Base-by-base conservation (phyloP, 2,113 vertebrate genomes). In the Gymnorhina tibicen region DNA sequence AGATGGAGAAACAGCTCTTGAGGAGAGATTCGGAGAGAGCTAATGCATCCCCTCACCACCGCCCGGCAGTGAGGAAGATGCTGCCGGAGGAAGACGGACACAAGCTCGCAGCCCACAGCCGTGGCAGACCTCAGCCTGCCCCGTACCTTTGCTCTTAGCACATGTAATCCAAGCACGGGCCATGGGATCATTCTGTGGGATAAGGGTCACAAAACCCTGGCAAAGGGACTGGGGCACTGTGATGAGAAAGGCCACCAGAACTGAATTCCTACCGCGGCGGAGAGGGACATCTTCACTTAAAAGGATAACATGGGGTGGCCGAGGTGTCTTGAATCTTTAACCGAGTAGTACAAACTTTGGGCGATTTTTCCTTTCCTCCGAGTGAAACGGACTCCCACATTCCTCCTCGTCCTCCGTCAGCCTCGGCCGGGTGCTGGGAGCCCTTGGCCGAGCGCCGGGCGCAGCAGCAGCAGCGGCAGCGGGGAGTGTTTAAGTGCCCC, bases 231-330 rank as follows among this genome's bases (percentile, higher is more conserved):
- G 22, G 47, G 24, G 37, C 33, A 14, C 49, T 32, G 39, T 8
- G 37, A 12, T 42, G 47, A 39, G 24, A 44, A 60, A 70, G 26
- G 49, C 66, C 60, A 10, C 16, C 16, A 19, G 46, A 37, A n/a
- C 10, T 1, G 17, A n/a, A 7, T 7, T 39, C 28, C 44, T 21
- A 0, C 13, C 1, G 0, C 1, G 2, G 50, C 4, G 18, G 22
- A 32, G 59, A 55, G 63, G 27, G 24, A 3, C 59, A 26, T 19
- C 47, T 37, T 59, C 22, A 2, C 27, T 66, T 55, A 2, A 0
- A 66, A 33, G 58, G 27, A 6, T 8, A 55, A 55, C 39, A 19
- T 2, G 30, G 44, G 23, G 39, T 10, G 39, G 11, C 64, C 58
- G 9, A 33, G 39, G 35, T 11, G 21, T 37, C 39, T 59, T 1